These are phyloP conservation scores for Notothenia coriiceps DNA, from an alignment of 2,113 vertebrate species.

Conservation along the genomic window DNA sequence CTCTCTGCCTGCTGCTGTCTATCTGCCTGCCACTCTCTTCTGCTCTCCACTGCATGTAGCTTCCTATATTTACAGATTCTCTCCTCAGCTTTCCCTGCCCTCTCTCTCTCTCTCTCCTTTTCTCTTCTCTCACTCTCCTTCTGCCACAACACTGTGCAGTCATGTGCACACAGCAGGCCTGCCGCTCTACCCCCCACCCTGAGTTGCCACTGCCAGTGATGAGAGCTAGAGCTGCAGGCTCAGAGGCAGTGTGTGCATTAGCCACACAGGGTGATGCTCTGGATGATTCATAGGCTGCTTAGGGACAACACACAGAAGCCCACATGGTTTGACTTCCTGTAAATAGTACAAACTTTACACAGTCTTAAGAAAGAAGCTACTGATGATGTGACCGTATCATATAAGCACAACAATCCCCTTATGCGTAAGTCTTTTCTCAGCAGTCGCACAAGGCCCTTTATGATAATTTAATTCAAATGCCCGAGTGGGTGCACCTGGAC, in stretches of 20 bases:
- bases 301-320: conserved; percentile 61
- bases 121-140: conserved; percentile 72
- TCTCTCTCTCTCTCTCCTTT: conserved; percentile 14
- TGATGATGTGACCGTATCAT: neutral
- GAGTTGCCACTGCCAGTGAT: conserved; percentile 63
- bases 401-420: too few relatives aligned
- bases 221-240: conserved; percentile 70
- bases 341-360: conserved; percentile 30
- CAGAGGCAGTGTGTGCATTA: conserved; percentile 45
- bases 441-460: neutral
- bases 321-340: conserved; percentile 30
- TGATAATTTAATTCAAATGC: neutral
- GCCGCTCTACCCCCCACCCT: conserved; percentile 54
- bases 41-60: conserved; percentile 50
- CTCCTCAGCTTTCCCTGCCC: conserved; percentile 58
- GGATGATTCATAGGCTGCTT: conserved; percentile 60
- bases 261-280: conserved; percentile 44
- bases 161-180: conserved; percentile 73
- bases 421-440: neutral
- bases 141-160: conserved; percentile 69
- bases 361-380: conserved; percentile 8
- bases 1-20: conserved; percentile 52
- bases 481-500: neutral
- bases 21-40: conserved; percentile 42
- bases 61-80: conserved; percentile 68